These are phyloP conservation scores for Procambarus clarkii DNA, from an alignment of 1,140 invertebrate species.

Conservation along the genomic window DNA sequence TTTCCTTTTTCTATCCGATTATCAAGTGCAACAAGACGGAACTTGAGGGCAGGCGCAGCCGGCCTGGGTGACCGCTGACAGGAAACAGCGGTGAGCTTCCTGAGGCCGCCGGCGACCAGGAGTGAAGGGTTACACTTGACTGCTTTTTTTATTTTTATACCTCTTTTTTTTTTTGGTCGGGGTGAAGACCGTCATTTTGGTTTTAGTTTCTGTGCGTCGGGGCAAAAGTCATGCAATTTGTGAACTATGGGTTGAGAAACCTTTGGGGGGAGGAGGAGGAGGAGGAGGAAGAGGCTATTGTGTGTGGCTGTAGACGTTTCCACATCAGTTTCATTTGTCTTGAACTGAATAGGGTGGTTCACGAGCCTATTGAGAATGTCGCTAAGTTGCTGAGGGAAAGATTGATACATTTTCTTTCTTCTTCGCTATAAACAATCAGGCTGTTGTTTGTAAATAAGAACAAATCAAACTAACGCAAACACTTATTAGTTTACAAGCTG, in stretches of 20 bases:
- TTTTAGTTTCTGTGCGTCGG: slow-evolving; percentile 26
- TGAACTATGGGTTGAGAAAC: slow-evolving; percentile 54
- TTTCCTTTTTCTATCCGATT: slow-evolving; percentile 35
- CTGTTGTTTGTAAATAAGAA: no score
- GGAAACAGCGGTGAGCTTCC: slow-evolving; percentile 50
- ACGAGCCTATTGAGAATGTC: no score
- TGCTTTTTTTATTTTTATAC: no score
- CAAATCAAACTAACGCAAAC: no score
- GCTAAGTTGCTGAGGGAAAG: no score
- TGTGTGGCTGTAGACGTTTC: no score
- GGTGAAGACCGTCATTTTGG: slow-evolving; percentile 50
- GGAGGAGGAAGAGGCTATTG: not conserved
- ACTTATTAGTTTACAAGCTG: no score
- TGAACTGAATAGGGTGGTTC: no score
- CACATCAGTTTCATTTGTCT: no score
- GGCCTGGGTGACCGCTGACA: slow-evolving; percentile 42
- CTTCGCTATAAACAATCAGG: no score
- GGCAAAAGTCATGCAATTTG: slow-evolving; percentile 59
- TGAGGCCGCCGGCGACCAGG: slow-evolving; percentile 27
- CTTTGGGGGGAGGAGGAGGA: not conserved
- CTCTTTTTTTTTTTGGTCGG: not conserved
- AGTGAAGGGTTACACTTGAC: slow-evolving; percentile 37
- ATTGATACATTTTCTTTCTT: no score
- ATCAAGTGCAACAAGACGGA: slow-evolving; percentile 43
- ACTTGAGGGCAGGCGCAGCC: slow-evolving; percentile 15